These are phyloP conservation scores for Tragelaphus oryx DNA, from an alignment of 2,797 vertebrate genomes.

Conservation along the genomic window DNA sequence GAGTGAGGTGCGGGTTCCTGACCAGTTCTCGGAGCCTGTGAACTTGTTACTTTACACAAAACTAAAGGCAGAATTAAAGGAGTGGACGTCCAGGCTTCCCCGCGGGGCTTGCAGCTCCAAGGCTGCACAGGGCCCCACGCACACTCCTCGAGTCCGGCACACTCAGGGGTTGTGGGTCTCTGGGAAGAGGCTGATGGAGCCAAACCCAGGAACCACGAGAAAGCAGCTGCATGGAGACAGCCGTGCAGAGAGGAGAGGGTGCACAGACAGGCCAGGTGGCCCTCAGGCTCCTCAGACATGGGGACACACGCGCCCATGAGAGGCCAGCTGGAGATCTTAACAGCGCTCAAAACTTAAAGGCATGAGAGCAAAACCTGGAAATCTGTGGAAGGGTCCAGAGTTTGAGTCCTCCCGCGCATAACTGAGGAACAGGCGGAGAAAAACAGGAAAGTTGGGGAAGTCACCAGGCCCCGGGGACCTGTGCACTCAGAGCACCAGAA, in stretches of 20 bases:
- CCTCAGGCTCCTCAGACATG: background rate
- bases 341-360: background rate
- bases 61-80: background rate
- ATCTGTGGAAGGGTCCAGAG: background rate
- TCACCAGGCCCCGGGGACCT: background rate
- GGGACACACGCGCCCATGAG: background rate
- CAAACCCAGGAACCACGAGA: background rate
- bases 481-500: background rate
- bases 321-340: background rate
- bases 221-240: background rate
- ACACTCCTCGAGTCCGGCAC: too few species aligned
- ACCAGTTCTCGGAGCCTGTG: background rate
- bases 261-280: background rate
- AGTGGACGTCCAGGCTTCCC: background rate
- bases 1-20: background rate
- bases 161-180: accelerated
- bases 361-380: background rate
- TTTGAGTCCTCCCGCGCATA: background rate
- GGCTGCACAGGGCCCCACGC: background rate
- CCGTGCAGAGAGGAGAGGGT: background rate
- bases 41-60: background rate
- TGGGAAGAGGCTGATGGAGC: background rate
- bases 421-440: background rate
- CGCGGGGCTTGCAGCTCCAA: accelerated
- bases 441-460: background rate